Evolutionary conservation across 2,888 invertebrate species (phyloP).

Genomic region (Papilio demoleus): DNA sequence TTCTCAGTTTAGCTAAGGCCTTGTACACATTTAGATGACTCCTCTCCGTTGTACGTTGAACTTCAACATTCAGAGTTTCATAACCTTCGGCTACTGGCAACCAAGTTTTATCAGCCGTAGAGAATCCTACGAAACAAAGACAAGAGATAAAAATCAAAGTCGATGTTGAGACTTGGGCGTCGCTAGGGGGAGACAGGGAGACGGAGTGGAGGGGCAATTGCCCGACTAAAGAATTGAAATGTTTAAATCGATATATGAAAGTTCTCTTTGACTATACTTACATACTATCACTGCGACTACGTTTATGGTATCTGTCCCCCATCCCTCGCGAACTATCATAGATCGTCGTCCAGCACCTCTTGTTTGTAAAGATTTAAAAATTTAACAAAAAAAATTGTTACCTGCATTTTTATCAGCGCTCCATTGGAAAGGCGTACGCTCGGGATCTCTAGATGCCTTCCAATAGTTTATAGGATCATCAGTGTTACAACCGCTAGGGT

Average conservation of each 20-base stretch:
- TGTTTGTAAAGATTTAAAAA: no score
- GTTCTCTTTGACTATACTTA: no score
- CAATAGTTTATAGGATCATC: constrained; percentile 83
- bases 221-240: no score
- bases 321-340: no score
- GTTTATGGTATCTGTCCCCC: no score
- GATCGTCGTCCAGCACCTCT: no score
- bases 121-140: constrained; percentile 80
- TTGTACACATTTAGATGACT: constrained; percentile 87
- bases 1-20: constrained; percentile 80
- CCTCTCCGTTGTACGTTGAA: constrained; percentile 67
- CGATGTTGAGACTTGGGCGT: neutral
- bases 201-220: no score
- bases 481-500: constrained; percentile 82
- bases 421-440: constrained; percentile 93
- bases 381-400: constrained; percentile 42
- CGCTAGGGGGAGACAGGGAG: no score
- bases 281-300: no score
- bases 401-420: constrained; percentile 84
- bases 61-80: constrained; percentile 81
- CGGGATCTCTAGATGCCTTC: constrained; percentile 86
- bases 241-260: no score
- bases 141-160: neutral
- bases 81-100: constrained; percentile 87
- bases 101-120: constrained; percentile 84